Percentiles rank a stretch among this genome's conserved stretches.
These are phyloP conservation scores for Apis laboriosa DNA, from an alignment of 1,140 invertebrate genomes.

Conservation along the genomic window DNA sequence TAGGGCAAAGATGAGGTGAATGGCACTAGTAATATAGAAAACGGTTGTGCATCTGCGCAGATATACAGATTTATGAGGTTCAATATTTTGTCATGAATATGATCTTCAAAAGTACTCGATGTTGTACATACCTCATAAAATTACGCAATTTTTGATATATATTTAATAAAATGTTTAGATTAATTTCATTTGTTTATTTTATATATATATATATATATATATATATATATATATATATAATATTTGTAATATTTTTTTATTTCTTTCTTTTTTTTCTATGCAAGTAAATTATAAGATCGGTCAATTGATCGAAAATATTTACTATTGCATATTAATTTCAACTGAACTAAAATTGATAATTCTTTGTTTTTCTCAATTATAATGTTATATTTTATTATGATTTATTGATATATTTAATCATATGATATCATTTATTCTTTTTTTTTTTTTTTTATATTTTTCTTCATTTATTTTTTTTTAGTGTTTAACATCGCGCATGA, in stretches of 20 bases:
- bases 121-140: background rate
- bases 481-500: too few relatives aligned
- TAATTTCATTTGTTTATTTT: background rate
- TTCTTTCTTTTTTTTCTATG: too few relatives aligned
- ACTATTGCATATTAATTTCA: background rate
- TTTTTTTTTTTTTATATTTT: too few relatives aligned
- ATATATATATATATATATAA: too few relatives aligned
- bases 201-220: too few relatives aligned
- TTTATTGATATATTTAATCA: background rate
- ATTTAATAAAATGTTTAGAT: background rate
- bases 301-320: background rate
- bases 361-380: background rate
- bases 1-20: conserved; percentile 65
- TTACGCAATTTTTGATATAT: background rate
- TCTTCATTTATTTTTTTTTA: background rate
- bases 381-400: background rate
- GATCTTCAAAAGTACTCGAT: background rate
- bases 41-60: conserved; percentile 60
- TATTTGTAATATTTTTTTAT: too few relatives aligned
- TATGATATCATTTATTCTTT: background rate
- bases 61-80: conserved; percentile 51
- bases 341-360: too few relatives aligned
- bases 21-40: conserved; percentile 46
- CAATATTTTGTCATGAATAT: conserved; percentile 58
- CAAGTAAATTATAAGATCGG: background rate